phyloP scores from a whole-genome alignment of 2,797 vertebrate species.

The Phrynocephalus forsythii region DNA sequence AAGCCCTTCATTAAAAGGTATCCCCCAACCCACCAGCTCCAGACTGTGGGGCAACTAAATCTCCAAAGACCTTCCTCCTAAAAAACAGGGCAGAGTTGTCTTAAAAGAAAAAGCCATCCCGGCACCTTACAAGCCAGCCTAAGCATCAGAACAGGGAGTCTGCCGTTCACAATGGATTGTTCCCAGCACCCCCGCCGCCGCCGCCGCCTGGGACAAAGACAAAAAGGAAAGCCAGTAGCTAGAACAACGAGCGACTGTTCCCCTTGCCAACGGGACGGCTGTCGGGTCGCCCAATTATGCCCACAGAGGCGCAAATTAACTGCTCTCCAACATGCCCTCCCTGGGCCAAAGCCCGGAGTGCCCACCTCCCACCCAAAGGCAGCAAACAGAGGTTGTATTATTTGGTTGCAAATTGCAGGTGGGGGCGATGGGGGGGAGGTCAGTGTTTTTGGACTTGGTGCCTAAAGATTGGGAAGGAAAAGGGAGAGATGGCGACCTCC shows the following conservation, averaged over 20 bases:
- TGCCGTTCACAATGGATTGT: conserved; percentile 37
- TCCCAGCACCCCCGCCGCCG: conserved; percentile 6
- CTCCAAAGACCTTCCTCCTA: not conserved
- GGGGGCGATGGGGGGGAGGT: not conserved
- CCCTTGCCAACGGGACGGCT: conserved; percentile 26
- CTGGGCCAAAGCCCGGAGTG: conserved; percentile 25
- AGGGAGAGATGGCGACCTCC: not conserved
- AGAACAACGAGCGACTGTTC: conserved; percentile 32
- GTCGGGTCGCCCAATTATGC: conserved; percentile 28
- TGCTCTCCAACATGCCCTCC: conserved; percentile 27
- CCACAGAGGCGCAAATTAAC: conserved; percentile 34
- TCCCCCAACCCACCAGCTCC: not conserved
- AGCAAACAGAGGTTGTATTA: conserved; percentile 30
- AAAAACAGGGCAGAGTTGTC: not conserved
- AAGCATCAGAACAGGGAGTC: conserved; percentile 6
- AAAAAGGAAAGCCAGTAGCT: conserved; percentile 33
- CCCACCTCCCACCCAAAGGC: conserved; percentile 38
- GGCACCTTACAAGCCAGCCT: conserved; percentile 4
- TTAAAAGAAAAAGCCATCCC: not conserved
- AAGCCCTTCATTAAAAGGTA: not conserved
- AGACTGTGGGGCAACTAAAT: not conserved
- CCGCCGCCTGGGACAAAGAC: conserved; percentile 16
- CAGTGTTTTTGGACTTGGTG: conserved; percentile 12
- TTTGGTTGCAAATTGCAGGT: conserved; percentile 6
- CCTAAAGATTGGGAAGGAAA: not conserved